Evolutionary conservation across 1,140 invertebrate species (phyloP).

Genomic region (Drosophila gunungcola): DNA sequence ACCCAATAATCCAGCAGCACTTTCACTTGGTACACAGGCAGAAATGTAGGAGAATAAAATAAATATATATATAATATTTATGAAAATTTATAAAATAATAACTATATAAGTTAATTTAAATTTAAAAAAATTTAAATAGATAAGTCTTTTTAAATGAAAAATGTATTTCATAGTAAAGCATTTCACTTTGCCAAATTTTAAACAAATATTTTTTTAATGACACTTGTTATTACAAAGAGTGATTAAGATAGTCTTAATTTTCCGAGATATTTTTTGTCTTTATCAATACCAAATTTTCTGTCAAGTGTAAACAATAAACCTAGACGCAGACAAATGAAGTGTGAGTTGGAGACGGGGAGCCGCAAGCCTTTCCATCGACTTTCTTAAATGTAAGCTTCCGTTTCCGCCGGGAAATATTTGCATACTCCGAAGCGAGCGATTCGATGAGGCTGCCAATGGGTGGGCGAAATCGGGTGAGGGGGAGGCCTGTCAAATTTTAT

Average conservation of each 20-base stretch:
- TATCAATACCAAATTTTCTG: not conserved
- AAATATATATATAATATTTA: too few relatives aligned
- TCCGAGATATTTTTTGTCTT: too few relatives aligned
- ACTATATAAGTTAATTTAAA: too few relatives aligned
- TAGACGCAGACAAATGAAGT: slow-evolving; percentile 1
- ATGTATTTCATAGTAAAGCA: too few relatives aligned
- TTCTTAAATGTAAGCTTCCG: slow-evolving; percentile 70
- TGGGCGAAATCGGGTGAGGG: not conserved
- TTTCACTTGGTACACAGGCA: slow-evolving; percentile 29
- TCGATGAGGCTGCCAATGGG: slow-evolving; percentile 5
- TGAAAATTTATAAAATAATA: too few relatives aligned
- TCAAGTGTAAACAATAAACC: slow-evolving; percentile 21
- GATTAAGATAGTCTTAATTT: too few relatives aligned
- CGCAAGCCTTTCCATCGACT: slow-evolving; percentile 60
- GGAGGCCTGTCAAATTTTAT: slow-evolving; percentile 76
- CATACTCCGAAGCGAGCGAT: slow-evolving; percentile 49
- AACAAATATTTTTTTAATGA: too few relatives aligned
- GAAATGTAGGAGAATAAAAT: not conserved
- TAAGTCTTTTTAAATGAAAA: too few relatives aligned
- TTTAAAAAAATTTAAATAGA: too few relatives aligned
- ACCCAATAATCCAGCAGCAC: slow-evolving; percentile 39
- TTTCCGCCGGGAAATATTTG: slow-evolving; percentile 59
- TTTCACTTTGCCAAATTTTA: too few relatives aligned
- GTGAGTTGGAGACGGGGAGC: not conserved
- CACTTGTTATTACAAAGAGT: too few relatives aligned